Conservation (phyloP, 2,113 vertebrate genomes). For the Ameiurus melas region DNA sequence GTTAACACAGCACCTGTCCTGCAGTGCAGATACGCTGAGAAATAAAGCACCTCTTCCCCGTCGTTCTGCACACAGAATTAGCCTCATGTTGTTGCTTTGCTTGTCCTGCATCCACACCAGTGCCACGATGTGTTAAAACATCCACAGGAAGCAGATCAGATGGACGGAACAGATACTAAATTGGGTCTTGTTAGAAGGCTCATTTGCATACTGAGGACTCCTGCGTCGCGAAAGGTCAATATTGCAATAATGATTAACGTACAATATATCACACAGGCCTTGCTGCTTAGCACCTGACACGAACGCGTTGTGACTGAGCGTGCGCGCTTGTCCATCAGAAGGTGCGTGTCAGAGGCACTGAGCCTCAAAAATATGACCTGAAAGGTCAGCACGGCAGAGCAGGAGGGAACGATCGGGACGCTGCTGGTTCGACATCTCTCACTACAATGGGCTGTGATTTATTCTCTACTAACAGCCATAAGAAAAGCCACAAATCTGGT, state of each 20-base stretch:
- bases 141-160: neutral
- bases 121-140: neutral
- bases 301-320: slow-evolving; percentile 15
- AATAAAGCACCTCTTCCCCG: slow-evolving; percentile 65
- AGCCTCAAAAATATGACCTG: slow-evolving; percentile 54
- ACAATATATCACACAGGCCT: neutral
- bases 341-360: slow-evolving; percentile 56
- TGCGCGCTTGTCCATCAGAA: slow-evolving; percentile 42
- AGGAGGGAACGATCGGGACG: slow-evolving; percentile 51
- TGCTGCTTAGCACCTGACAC: neutral
- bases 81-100: neutral
- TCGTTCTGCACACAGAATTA: neutral
- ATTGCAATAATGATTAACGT: slow-evolving; percentile 20
- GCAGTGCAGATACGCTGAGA: slow-evolving; percentile 58
- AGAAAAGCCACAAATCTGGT: slow-evolving; percentile 18
- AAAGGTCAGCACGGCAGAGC: slow-evolving; percentile 49
- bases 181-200: slow-evolving; percentile 13
- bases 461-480: slow-evolving; percentile 34
- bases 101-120: neutral
- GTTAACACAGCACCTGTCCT: slow-evolving; percentile 63
- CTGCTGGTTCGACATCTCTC: slow-evolving; percentile 51
- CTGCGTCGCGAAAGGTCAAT: slow-evolving; percentile 15
- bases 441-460: slow-evolving; percentile 59
- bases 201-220: slow-evolving; percentile 8
- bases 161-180: neutral